These are phyloP conservation scores for Tinea trinotella DNA, from an alignment of 2,888 invertebrate species.

Conservation along the genomic window DNA sequence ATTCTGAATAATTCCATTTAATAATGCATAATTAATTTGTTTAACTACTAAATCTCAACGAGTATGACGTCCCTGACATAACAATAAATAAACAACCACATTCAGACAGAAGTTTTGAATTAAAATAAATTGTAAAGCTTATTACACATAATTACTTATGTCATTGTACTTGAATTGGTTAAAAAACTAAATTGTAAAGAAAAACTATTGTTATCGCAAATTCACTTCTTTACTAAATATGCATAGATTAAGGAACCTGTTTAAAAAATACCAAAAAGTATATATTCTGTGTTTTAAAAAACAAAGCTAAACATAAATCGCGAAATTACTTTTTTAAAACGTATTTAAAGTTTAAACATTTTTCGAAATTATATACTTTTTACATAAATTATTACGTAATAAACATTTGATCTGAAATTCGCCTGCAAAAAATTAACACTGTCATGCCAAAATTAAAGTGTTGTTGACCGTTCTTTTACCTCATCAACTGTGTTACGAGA, in stretches of 20 bases:
- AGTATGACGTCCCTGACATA: slow-evolving; percentile 1
- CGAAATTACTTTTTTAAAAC: neutral
- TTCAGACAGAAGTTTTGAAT: neutral
- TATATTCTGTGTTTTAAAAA: neutral
- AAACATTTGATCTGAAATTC: too few relatives aligned
- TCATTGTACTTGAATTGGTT: neutral
- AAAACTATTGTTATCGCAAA: neutral
- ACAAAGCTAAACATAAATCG: neutral
- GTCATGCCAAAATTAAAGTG: too few relatives aligned
- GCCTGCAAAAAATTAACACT: too few relatives aligned
- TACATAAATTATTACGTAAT: too few relatives aligned
- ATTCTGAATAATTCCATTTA: too few relatives aligned
- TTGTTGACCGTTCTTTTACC: too few relatives aligned
- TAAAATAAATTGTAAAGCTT: slow-evolving; percentile 1
- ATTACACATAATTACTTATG: neutral
- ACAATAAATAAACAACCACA: slow-evolving; percentile 9
- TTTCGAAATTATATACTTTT: too few relatives aligned
- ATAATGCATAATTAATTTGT: neutral
- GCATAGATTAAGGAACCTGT: neutral
- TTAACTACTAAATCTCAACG: neutral
- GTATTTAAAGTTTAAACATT: too few relatives aligned
- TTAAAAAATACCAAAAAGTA: neutral
- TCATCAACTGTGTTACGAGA: neutral
- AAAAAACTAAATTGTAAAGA: neutral
- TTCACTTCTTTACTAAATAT: neutral